Percentiles rank a stretch among this genome's conserved stretches.
Evolutionary conservation across 2,113 vertebrate species (phyloP).

Genomic region (Rhea pennata): DNA sequence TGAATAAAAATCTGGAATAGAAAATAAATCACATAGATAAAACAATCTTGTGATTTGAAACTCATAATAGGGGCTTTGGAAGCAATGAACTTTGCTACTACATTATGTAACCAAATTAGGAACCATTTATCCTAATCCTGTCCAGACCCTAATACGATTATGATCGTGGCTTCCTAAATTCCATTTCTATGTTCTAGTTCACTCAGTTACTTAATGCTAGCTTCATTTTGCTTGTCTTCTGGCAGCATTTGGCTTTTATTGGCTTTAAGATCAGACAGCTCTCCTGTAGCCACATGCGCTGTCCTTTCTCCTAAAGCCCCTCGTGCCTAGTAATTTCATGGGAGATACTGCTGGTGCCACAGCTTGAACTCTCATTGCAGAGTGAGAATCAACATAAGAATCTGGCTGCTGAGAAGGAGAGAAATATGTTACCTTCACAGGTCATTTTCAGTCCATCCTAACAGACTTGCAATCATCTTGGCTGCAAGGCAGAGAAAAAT

Average conservation of each 20-base stretch:
- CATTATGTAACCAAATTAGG: background rate
- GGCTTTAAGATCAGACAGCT: background rate
- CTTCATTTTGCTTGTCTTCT: constrained; percentile 17
- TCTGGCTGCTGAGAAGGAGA: background rate
- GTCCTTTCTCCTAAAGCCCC: background rate
- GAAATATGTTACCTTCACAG: background rate
- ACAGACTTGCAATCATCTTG: background rate
- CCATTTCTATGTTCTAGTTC: constrained; percentile 24
- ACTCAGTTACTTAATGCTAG: background rate
- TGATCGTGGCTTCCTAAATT: background rate
- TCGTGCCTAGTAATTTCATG: background rate
- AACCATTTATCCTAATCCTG: constrained; percentile 30
- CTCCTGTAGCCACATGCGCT: background rate
- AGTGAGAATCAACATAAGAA: background rate
- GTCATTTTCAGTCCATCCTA: background rate
- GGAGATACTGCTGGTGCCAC: background rate
- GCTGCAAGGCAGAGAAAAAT: background rate
- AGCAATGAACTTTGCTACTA: background rate
- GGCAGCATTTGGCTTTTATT: background rate
- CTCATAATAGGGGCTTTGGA: background rate
- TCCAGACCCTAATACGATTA: constrained; percentile 38
- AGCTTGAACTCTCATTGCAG: background rate
- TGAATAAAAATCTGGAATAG: background rate
- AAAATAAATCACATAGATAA: background rate
- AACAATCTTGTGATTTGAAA: background rate